A percentile compares a stretch with the other conserved stretches of the same genome.
Evolutionary conservation across 2,888 invertebrate species (phyloP).

Genomic region (Cryptophagus acutangulus): DNA sequence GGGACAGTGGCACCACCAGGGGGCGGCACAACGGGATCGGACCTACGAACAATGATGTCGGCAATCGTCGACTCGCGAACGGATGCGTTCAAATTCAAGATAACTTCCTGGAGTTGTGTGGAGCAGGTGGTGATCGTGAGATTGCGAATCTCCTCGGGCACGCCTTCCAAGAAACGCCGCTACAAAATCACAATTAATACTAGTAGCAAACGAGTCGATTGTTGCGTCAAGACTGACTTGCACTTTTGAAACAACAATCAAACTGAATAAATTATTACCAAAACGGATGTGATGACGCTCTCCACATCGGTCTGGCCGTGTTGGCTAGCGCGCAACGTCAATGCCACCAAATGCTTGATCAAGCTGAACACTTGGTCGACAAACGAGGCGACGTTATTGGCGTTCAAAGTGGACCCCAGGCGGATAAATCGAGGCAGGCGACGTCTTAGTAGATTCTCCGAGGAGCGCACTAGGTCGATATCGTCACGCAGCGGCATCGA

Average conservation of each 20-base stretch:
- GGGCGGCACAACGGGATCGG: constrained; percentile 22
- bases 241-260: too few species aligned
- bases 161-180: constrained; percentile 39
- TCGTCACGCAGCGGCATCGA: constrained; percentile 37
- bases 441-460: constrained; percentile 38
- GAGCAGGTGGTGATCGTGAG: constrained; percentile 40
- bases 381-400: constrained; percentile 32
- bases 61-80: constrained; percentile 37
- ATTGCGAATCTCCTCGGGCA: constrained; percentile 39
- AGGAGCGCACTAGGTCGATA: constrained; percentile 43
- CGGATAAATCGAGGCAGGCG: constrained; percentile 41
- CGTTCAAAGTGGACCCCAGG: constrained; percentile 29
- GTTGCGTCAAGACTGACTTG: too few species aligned
- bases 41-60: constrained; percentile 38
- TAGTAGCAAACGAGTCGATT: constrained; percentile 3
- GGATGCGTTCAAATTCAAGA: constrained; percentile 36
- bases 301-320: constrained; percentile 47
- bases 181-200: constrained; percentile 20
- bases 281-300: too few species aligned
- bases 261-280: too few species aligned
- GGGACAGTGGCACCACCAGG: constrained; percentile 11
- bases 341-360: constrained; percentile 38
- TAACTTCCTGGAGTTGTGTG: constrained; percentile 34
- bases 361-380: constrained; percentile 35
- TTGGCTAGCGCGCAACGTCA: constrained; percentile 39